These are phyloP conservation scores for Heliconius aoede DNA, from an alignment of 2,888 invertebrate species.

Conservation along the genomic window DNA sequence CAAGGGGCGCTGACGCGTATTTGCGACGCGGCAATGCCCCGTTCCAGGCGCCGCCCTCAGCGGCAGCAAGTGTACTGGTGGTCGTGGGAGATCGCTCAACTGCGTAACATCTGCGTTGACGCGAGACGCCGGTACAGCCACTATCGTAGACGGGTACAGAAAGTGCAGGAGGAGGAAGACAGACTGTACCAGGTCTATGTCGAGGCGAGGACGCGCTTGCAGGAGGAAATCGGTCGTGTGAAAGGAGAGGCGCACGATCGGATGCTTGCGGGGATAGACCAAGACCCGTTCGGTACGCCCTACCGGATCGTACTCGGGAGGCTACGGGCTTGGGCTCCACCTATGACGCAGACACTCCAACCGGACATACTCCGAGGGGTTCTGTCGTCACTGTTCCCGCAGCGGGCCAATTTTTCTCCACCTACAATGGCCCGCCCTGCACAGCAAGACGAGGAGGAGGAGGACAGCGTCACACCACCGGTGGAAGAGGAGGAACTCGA, in stretches of 20 bases:
- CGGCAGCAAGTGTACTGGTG: constrained; percentile 4
- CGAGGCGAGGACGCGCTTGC: not conserved
- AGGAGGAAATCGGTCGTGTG: too few relatives aligned
- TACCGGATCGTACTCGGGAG: not conserved
- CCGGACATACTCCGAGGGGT: too few relatives aligned
- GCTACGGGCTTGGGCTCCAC: too few relatives aligned
- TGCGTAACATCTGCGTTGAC: not conserved
- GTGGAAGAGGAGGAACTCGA: not conserved
- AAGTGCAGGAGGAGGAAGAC: constrained; percentile 11
- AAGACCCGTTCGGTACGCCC: constrained; percentile 32
- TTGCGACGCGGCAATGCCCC: not conserved
- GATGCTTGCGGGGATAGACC: constrained; percentile 21
- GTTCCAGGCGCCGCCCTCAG: not conserved
- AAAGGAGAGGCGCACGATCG: too few relatives aligned
- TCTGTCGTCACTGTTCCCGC: constrained; percentile 14
- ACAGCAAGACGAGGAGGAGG: too few relatives aligned
- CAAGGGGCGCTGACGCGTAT: not conserved
- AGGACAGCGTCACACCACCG: too few relatives aligned
- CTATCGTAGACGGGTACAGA: not conserved
- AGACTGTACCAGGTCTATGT: not conserved
- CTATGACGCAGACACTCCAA: too few relatives aligned
- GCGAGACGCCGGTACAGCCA: constrained; percentile 3
- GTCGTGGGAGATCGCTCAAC: constrained; percentile 1
- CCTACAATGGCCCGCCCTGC: not conserved
- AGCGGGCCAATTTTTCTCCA: not conserved